Base-by-base conservation (phyloP, 1,140 invertebrate species). In the Sarcophaga peregrina region DNA sequence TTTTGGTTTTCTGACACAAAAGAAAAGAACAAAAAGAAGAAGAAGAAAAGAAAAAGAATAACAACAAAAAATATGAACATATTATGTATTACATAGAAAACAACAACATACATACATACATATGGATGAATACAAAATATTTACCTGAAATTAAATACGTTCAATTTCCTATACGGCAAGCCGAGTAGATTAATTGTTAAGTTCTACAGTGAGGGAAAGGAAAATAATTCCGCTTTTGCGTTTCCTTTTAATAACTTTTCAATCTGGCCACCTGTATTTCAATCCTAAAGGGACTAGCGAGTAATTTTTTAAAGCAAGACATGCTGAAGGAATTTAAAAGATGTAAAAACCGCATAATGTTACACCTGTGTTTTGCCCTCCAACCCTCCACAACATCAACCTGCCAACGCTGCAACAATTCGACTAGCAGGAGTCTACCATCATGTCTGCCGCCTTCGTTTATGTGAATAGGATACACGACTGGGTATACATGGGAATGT, bases 331-430 rank as follows among this genome's bases (percentile, higher is more conserved):
- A 68, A 8, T 9, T 68, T 52, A 20, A 50, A 78, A 52, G 47
- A 78, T 20, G 17, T 10, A 52, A 78, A 78, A 78, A 50, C 75
- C 75, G 75, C 75, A 78, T 78, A 78, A 78, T 78, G 47, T 78
- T 78, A 78, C 75, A 78, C 75, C 75, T 78, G 75, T 78, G 75
- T 25, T 78, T 50, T 50, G 75, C 17, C 48, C 10, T 20, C 17
- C 17, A 68, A 25, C 62, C n/a, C 17, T 20, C 15, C n/a, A n/a
- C n/a, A n/a, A n/a, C n/a, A n/a, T n/a, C 58, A 68, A 9, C 9
- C 15, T 13, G 54, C 15, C 11, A 62, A 62, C 6, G 11, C 15
- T 15, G 54, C 1, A 62, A 37, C 25, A 37, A 37, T 4, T 37
- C 25, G 25, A 37, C 25, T 37, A 37, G 25, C 25, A 4, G 25